Evolutionary conservation across 2,888 invertebrate species (phyloP).

Genomic region (Priocnemis perturbator): DNA sequence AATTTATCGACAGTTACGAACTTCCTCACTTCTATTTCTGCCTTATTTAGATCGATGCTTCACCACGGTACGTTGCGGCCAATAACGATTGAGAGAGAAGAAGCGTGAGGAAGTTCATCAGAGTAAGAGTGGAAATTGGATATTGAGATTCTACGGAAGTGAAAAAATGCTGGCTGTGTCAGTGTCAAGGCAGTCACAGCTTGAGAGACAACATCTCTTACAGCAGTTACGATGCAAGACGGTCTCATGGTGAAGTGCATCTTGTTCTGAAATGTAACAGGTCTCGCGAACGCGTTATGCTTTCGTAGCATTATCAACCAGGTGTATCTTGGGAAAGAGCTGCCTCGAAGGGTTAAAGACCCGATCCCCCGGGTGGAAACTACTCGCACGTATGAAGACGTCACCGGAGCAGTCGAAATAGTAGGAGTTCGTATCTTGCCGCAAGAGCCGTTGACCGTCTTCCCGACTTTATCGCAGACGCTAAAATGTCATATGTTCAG

Average conservation of each 20-base stretch:
- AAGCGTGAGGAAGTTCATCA: too few relatives aligned
- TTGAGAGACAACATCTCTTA: slow-evolving; percentile 21
- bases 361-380: slow-evolving; percentile 43
- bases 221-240: not conserved
- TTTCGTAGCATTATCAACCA: slow-evolving; percentile 50
- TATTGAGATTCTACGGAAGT: too few relatives aligned
- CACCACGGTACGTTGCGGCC: not conserved
- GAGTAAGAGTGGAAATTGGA: slow-evolving; percentile 8
- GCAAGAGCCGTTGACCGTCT: too few relatives aligned
- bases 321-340: slow-evolving; percentile 53
- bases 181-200: slow-evolving; percentile 20
- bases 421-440: slow-evolving; percentile 3
- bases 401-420: slow-evolving; percentile 44
- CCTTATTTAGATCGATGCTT: not conserved
- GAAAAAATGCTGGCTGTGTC: slow-evolving; percentile 19
- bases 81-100: not conserved
- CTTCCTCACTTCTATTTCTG: not conserved
- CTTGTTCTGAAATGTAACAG: slow-evolving; percentile 55
- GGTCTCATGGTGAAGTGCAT: slow-evolving; percentile 3
- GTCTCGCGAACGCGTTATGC: slow-evolving; percentile 41
- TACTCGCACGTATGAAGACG: slow-evolving; percentile 45
- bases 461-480: too few relatives aligned
- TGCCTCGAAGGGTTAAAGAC: slow-evolving; percentile 38
- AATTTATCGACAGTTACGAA: not conserved
- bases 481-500: too few relatives aligned